Evolutionary conservation across 1,140 invertebrate species (phyloP).

Genomic region (Danaus melanippus): DNA sequence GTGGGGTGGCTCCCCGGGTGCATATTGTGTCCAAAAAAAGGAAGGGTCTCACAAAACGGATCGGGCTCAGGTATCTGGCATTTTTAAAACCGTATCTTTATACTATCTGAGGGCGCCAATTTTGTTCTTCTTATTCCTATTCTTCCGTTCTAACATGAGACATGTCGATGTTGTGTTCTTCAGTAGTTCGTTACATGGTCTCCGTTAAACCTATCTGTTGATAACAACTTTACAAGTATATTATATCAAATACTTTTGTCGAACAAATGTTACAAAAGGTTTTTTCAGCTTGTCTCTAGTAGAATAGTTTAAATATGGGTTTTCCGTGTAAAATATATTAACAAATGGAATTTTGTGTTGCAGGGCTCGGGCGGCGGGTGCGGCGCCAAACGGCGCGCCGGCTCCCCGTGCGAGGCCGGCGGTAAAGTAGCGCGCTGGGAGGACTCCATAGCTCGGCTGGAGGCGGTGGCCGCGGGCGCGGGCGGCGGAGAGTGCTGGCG

Average conservation of each 20-base stretch:
- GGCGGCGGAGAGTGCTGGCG: constrained; percentile 67
- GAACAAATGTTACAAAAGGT: no score
- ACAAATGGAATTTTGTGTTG: constrained; percentile 27
- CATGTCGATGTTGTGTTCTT: no score
- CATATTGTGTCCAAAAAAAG: constrained; percentile 62
- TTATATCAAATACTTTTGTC: no score
- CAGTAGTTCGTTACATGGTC: no score
- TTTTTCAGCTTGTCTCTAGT: no score
- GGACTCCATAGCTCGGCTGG: constrained; percentile 67
- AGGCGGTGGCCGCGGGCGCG: constrained; percentile 68
- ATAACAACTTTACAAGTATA: no score
- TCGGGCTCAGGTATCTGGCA: constrained; percentile 44
- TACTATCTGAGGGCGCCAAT: background rate
- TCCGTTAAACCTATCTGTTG: no score
- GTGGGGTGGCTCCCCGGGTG: constrained; percentile 49
- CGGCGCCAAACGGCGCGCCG: constrained; percentile 66
- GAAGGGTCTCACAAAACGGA: constrained; percentile 59
- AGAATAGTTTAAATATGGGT: no score
- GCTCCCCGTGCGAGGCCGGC: constrained; percentile 59
- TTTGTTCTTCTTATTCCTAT: background rate
- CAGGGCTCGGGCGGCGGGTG: constrained; percentile 69
- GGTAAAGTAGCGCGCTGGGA: constrained; percentile 70
- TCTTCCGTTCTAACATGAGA: no score
- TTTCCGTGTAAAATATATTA: background rate
- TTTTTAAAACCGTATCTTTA: no score